Percentiles rank a stretch among this genome's conserved stretches.
Conservation (phyloP, 2,113 vertebrate genomes). For the Lophura nycthemera region DNA sequence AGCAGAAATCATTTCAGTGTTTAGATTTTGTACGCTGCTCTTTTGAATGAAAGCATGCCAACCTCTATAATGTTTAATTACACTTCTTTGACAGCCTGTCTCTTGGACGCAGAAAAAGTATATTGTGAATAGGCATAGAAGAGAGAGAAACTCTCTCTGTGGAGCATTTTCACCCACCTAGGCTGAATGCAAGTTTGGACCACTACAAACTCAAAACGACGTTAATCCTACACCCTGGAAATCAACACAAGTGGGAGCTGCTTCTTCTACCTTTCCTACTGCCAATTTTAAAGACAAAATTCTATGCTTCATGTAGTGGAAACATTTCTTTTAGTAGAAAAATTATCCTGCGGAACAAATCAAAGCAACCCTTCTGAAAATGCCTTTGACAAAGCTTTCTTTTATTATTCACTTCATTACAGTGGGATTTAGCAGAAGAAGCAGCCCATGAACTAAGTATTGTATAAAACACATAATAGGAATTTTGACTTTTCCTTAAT, state of each 20-base stretch:
- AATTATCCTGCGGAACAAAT: not conserved
- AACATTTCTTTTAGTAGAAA: not conserved
- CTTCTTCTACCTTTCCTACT: not conserved
- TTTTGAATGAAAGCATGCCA: conserved; percentile 1
- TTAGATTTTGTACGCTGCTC: not conserved
- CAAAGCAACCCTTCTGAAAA: not conserved
- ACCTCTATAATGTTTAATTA: not conserved
- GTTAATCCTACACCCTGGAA: not conserved
- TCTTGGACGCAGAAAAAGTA: conserved; percentile 1
- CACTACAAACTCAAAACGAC: not conserved
- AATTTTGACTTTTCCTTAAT: not conserved
- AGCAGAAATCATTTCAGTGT: not conserved
- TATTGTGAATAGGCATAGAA: not conserved
- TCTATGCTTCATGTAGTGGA: not conserved
- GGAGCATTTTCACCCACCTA: not conserved
- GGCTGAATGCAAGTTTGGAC: not conserved
- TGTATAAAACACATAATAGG: not conserved
- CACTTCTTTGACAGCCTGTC: not conserved
- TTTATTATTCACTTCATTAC: not conserved
- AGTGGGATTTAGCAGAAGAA: not conserved
- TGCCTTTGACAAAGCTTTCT: not conserved
- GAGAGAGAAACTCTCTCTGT: not conserved
- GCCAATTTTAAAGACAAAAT: not conserved
- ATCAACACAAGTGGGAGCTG: not conserved
- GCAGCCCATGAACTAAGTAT: not conserved